phyloP scores from a whole-genome alignment of 2,113 vertebrate genomes.

The Mustela lutreola region DNA sequence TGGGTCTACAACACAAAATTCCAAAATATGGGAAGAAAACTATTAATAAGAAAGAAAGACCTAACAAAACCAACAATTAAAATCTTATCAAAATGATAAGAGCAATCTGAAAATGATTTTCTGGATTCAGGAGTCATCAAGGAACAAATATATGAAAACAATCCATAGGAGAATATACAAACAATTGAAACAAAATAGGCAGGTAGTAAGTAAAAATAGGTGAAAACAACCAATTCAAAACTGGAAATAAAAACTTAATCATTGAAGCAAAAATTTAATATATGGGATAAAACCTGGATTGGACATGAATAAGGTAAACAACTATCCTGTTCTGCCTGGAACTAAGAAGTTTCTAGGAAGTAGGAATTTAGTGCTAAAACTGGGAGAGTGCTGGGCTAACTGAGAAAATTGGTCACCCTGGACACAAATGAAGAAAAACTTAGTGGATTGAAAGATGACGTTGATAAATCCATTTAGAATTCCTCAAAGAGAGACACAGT shows the following conservation, averaged over 20 bases:
- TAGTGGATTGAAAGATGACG: background rate
- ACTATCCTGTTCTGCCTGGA: background rate
- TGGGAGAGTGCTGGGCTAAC: background rate
- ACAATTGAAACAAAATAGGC: slow-evolving; percentile 17
- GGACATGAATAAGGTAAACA: background rate
- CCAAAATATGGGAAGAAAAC: background rate
- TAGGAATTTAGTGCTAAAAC: background rate
- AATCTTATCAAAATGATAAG: slow-evolving; percentile 16
- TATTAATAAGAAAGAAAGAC: background rate
- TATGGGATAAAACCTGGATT: background rate
- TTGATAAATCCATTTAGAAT: slow-evolving; percentile 19
- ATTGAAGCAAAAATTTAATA: background rate
- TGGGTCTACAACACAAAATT: background rate
- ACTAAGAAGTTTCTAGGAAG: background rate
- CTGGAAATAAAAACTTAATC: background rate
- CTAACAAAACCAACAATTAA: background rate
- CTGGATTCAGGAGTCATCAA: background rate
- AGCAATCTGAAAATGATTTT: slow-evolving; percentile 33
- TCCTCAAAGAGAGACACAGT: background rate
- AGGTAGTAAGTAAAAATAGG: background rate
- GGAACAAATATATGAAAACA: background rate
- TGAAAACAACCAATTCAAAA: background rate
- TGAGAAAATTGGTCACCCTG: background rate
- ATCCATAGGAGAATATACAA: background rate
- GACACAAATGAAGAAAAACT: background rate